Conservation (phyloP, 2,888 invertebrate genomes). For the Neoaliturus tenellus region DNA sequence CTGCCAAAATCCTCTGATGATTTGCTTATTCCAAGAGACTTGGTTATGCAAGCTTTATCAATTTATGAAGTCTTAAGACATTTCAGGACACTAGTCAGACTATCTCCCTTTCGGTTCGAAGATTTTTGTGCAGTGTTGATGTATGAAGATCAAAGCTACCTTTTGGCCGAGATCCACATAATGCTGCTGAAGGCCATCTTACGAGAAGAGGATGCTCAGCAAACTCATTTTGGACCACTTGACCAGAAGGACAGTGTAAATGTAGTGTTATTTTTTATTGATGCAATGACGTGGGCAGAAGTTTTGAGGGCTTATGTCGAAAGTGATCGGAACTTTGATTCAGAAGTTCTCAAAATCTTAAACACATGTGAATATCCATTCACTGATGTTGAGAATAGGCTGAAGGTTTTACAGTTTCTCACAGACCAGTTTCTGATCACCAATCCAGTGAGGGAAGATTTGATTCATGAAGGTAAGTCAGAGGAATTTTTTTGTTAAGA, state of each 20-base stretch:
- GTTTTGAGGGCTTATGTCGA: slow-evolving; percentile 92
- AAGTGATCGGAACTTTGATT: slow-evolving; percentile 90
- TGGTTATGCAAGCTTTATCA: slow-evolving; percentile 88
- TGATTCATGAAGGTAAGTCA: slow-evolving; percentile 90
- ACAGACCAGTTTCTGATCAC: slow-evolving; percentile 97
- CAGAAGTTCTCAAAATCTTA: slow-evolving; percentile 81
- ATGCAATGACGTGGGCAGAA: slow-evolving; percentile 98
- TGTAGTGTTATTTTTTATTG: slow-evolving; percentile 93
- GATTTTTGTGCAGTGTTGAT: slow-evolving; percentile 96
- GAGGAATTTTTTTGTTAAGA: neutral
- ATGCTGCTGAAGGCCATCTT: slow-evolving; percentile 93
- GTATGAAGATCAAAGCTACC: slow-evolving; percentile 93
- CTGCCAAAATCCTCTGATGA: slow-evolving; percentile 95
- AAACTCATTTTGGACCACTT: slow-evolving; percentile 95
- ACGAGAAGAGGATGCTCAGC: slow-evolving; percentile 95
- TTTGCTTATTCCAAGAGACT: slow-evolving; percentile 85
- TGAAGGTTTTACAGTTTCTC: slow-evolving; percentile 91
- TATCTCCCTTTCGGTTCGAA: slow-evolving; percentile 97
- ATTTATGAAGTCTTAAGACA: slow-evolving; percentile 97
- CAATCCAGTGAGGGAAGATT: slow-evolving; percentile 94
- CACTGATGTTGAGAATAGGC: slow-evolving; percentile 84
- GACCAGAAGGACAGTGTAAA: slow-evolving; percentile 99
- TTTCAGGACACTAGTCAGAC: slow-evolving; percentile 92
- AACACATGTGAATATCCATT: slow-evolving; percentile 92
- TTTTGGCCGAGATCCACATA: slow-evolving; percentile 96